These are phyloP conservation scores for Harpagoxenus sublaevis DNA, from an alignment of 2,888 invertebrate species.

Conservation along the genomic window DNA sequence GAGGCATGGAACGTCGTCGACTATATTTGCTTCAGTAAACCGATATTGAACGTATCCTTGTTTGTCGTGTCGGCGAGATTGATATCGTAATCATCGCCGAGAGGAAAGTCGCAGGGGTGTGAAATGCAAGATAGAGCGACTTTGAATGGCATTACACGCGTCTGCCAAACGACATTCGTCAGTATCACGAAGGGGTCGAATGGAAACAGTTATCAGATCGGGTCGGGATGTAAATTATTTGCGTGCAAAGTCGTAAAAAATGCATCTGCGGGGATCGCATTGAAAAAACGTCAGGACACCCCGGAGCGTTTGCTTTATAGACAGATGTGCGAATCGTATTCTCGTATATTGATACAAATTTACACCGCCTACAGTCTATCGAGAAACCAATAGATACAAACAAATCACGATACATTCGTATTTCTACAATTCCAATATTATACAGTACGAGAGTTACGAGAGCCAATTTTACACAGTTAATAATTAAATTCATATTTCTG, in stretches of 20 bases:
- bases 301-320: conserved; percentile 22
- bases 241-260: conserved; percentile 75
- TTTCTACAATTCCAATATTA: neutral
- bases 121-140: conserved; percentile 51
- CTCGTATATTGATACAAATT: conserved; percentile 3
- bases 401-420: neutral
- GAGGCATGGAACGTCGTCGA: neutral
- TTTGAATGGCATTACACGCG: conserved; percentile 60
- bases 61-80: conserved; percentile 46
- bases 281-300: conserved; percentile 43
- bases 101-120: conserved; percentile 53
- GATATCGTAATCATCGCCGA: conserved; percentile 60
- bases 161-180: conserved; percentile 65
- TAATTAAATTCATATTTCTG: neutral
- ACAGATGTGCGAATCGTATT: conserved; percentile 27
- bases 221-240: conserved; percentile 74
- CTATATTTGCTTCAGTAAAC: conserved; percentile 27
- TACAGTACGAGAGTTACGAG: too few species aligned
- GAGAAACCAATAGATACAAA: neutral
- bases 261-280: conserved; percentile 19
- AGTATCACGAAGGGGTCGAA: conserved; percentile 55
- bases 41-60: conserved; percentile 35
- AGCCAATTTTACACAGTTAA: too few species aligned
- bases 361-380: neutral
- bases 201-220: conserved; percentile 58